Percentiles rank a stretch among this genome's conserved stretches.
These are phyloP conservation scores for Oeneis ivallda DNA, from an alignment of 2,888 invertebrate species.

Conservation along the genomic window DNA sequence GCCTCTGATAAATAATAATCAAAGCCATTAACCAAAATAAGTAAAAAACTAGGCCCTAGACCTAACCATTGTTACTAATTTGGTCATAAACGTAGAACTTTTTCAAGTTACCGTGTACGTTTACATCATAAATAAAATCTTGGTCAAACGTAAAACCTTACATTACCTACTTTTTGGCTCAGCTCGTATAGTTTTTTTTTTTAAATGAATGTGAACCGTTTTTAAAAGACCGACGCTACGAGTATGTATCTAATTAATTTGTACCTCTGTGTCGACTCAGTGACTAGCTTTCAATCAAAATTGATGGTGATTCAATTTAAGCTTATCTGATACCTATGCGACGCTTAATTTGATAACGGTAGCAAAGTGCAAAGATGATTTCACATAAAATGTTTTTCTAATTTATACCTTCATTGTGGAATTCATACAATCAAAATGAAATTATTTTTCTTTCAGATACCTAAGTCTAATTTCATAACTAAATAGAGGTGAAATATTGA, in stretches of 20 bases:
- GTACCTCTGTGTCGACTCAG: conserved; percentile 54
- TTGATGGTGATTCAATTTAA: conserved; percentile 60
- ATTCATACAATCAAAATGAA: not conserved
- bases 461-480: too few species aligned
- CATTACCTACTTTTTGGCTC: not conserved
- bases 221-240: conserved; percentile 29
- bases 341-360: conserved; percentile 48
- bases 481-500: too few species aligned
- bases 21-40: too few species aligned
- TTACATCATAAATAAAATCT: conserved; percentile 4
- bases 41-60: too few species aligned
- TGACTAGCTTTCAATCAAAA: conserved; percentile 62
- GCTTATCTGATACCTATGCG: conserved; percentile 55
- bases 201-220: not conserved
- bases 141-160: conserved; percentile 3
- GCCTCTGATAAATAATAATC: too few species aligned
- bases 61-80: too few species aligned
- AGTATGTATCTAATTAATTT: conserved; percentile 63
- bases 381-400: not conserved
- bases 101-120: not conserved
- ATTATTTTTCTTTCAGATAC: too few species aligned
- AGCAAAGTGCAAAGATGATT: conserved; percentile 42
- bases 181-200: conserved; percentile 1
- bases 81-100: not conserved
- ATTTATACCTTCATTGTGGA: not conserved